A percentile compares a stretch with the other conserved stretches of the same genome.
Evolutionary conservation across 2,888 invertebrate species (phyloP).

Genomic region (Habrosyne pyritoides): DNA sequence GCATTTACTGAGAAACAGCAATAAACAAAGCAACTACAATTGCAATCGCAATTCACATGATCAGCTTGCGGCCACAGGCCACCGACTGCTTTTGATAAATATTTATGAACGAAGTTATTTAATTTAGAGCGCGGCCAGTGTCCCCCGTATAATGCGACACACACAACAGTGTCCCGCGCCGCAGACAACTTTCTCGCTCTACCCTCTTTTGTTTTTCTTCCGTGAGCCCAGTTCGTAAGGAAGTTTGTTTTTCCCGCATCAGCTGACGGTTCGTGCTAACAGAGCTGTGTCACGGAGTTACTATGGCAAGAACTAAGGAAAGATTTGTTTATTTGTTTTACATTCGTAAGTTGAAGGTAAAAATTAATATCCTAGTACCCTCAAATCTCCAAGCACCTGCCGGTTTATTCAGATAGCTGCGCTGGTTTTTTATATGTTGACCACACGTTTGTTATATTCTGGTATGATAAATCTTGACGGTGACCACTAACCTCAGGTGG

Average conservation of each 20-base stretch:
- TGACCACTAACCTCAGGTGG: too few species aligned
- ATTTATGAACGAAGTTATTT: conserved; percentile 47
- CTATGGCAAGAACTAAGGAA: not conserved
- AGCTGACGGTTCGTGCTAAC: not conserved
- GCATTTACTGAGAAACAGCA: too few species aligned
- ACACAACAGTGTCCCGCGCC: not conserved
- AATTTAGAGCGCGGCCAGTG: conserved; percentile 29
- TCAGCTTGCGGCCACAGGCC: not conserved
- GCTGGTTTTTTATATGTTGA: too few species aligned
- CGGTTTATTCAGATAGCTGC: too few species aligned
- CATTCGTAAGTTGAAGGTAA: too few species aligned
- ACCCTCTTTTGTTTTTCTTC: conserved; percentile 4
- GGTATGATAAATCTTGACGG: too few species aligned
- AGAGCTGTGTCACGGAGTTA: not conserved
- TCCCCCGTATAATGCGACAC: conserved; percentile 31
- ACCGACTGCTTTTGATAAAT: conserved; percentile 29
- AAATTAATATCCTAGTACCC: too few species aligned
- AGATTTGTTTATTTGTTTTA: too few species aligned
- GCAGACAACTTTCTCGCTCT: not conserved
- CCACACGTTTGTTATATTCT: too few species aligned
- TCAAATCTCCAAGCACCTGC: too few species aligned
- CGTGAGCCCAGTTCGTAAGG: not conserved
- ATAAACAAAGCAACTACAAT: not conserved
- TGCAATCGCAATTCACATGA: not conserved
- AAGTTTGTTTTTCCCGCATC: conserved; percentile 1